Conservation (phyloP, 1,140 invertebrate genomes). For the Elymnias hypermnestra region DNA sequence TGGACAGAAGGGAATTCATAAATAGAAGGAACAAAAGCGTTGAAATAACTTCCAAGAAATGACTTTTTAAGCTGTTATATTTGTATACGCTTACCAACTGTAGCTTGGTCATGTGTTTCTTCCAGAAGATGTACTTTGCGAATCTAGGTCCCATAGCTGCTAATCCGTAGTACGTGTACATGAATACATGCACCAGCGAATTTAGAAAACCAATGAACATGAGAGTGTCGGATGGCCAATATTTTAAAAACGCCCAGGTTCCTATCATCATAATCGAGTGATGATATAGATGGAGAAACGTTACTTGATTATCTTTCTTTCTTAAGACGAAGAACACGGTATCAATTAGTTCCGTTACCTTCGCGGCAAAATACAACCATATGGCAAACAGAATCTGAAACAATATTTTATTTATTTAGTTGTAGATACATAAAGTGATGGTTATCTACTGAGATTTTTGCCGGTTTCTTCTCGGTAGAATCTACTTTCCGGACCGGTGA, state of each 20-base stretch:
- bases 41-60: too few relatives aligned
- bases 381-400: conserved; percentile 49
- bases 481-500: too few relatives aligned
- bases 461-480: too few relatives aligned
- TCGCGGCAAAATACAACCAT: conserved; percentile 53
- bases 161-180: conserved; percentile 95
- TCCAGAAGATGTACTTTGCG: conserved; percentile 96
- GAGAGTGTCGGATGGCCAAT: conserved; percentile 75
- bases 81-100: conserved; percentile 83
- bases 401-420: conserved; percentile 7
- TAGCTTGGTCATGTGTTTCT: conserved; percentile 92
- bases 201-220: conserved; percentile 96
- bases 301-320: conserved; percentile 94
- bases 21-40: too few relatives aligned
- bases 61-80: too few relatives aligned
- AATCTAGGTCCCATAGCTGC: conserved; percentile 92
- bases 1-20: too few relatives aligned
- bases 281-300: conserved; percentile 95
- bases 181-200: conserved; percentile 94
- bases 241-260: conserved; percentile 88
- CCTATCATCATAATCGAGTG: conserved; percentile 95
- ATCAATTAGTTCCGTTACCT: conserved; percentile 77
- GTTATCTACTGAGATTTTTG: too few relatives aligned
- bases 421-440: too few relatives aligned
- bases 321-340: conserved; percentile 94